Evolutionary conservation across 2,888 invertebrate genomes (phyloP), one percentile per base, ranked within the genome.

Genomic region (Asteroscopus sphinx): DNA sequence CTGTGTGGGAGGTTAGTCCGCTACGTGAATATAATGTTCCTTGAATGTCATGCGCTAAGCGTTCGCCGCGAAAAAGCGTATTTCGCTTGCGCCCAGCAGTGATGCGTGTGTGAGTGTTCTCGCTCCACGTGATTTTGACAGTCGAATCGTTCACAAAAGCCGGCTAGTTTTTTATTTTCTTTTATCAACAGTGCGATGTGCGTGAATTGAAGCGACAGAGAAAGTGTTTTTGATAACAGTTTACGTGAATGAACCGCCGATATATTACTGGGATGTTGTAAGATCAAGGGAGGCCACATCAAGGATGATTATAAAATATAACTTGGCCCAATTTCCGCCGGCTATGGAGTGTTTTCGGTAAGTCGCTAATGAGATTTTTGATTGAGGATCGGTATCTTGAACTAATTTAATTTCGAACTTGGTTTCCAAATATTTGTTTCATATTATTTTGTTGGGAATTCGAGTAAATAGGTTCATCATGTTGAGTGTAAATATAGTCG

Each of bases 1-100:
- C 93, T 88, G 91, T 93, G 93, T 93, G 89, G 91, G 93, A 92
- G 93, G 93, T 87, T 91, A 92, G 93, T 92, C 90, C 88, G 91
- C 88, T 92, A 90, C 90, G 90, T 91, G 91, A 89, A 83, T 89
- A 87, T 87, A 85, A 90, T 89, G 87, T 85, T 86, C 76, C 81
- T 83, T 84, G 83, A 86, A 89, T 88, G 92, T 86, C 92, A 91
- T 90, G 91, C 90, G 93, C 88, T 86, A 81, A 83, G 78, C 80
- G 81, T 71, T 62, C 78, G 85, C 80, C 83, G 90, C 89, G 89
- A 86, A 89, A 88, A 90, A 85, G 85, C 87, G 83, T 83, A 81
- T 85, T 84, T 81, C 85, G 85, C 83, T 70, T 79, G 80, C 81
- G 76, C 77, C 74, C 77, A 73, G 73, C 72, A 82, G 79, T 84